Percentiles rank a stretch among this genome's conserved stretches.
Conservation (phyloP, 2,888 invertebrate species). For the Galerucella nymphaeae region DNA sequence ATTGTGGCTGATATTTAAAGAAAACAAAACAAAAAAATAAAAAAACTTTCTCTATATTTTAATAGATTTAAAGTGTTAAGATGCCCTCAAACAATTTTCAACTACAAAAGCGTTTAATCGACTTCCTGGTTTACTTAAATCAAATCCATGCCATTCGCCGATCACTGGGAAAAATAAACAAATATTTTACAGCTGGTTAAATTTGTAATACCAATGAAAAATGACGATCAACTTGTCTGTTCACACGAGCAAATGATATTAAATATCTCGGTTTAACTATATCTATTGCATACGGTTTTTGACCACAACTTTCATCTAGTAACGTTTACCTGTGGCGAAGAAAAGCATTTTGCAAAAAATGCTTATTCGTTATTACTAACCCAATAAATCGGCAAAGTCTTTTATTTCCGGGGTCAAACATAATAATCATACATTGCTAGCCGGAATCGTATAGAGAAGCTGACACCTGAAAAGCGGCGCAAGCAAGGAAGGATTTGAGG, state of each 20-base stretch:
- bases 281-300: constrained; percentile 32
- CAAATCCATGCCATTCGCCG: constrained; percentile 42
- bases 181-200: constrained; percentile 46
- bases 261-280: constrained; percentile 31
- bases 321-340: constrained; percentile 26
- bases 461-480: too few species aligned
- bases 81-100: not conserved
- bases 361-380: constrained; percentile 19
- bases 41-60: not conserved
- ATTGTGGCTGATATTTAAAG: not conserved
- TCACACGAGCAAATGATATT: constrained; percentile 37
- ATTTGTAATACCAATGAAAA: constrained; percentile 42
- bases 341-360: constrained; percentile 12
- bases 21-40: not conserved
- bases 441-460: too few species aligned
- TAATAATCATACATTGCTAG: too few species aligned
- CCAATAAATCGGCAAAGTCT: constrained; percentile 14
- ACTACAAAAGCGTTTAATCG: not conserved
- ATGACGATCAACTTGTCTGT: constrained; percentile 35
- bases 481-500: too few species aligned
- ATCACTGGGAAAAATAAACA: constrained; percentile 37
- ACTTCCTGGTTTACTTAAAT: constrained; percentile 34
- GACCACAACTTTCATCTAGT: constrained; percentile 31
- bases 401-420: not conserved
- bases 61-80: not conserved